Percentiles rank a stretch among this genome's conserved stretches.
Conservation (phyloP, 2,113 vertebrate species). For the Oryzias woworae region DNA sequence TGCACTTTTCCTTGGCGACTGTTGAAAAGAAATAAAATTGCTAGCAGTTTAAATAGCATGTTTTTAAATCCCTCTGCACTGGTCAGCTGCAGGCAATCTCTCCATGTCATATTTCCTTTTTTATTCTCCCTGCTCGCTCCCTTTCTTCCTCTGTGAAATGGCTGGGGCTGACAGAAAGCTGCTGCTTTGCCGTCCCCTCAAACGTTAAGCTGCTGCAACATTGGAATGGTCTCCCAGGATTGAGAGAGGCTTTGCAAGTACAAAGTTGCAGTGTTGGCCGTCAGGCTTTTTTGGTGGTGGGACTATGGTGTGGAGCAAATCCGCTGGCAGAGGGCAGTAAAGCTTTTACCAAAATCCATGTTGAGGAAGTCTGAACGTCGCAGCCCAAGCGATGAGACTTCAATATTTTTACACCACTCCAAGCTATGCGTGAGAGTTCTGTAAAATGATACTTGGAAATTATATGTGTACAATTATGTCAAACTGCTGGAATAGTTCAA, state of each 20-base stretch:
- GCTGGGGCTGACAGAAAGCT: conserved; percentile 56
- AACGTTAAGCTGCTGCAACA: conserved; percentile 45
- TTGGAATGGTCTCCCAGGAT: conserved; percentile 21
- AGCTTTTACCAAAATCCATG: conserved; percentile 5
- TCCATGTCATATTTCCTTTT: conserved; percentile 48
- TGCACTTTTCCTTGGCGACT: conserved; percentile 49
- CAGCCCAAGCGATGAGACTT: too few species aligned
- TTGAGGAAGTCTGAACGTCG: too few species aligned
- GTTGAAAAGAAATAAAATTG: conserved; percentile 34
- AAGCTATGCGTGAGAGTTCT: too few species aligned
- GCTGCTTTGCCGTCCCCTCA: conserved; percentile 41
- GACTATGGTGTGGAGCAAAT: conserved; percentile 29
- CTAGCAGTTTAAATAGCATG: conserved; percentile 64
- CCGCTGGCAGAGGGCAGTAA: conserved; percentile 18
- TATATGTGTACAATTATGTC: too few species aligned
- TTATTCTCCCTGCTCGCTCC: conserved; percentile 1
- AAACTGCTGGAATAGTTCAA: too few species aligned
- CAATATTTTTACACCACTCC: too few species aligned
- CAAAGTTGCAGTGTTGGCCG: conserved; percentile 12
- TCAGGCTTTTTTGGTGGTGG: background rate
- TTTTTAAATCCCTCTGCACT: conserved; percentile 70
- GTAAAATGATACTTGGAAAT: too few species aligned
- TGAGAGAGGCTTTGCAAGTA: conserved; percentile 2
- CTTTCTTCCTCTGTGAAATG: conserved; percentile 37
- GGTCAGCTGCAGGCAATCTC: conserved; percentile 57